Percentiles rank a stretch among this genome's conserved stretches.
phyloP scores from a whole-genome alignment of 2,888 invertebrate genomes.

The Polylopha cassiicola region DNA sequence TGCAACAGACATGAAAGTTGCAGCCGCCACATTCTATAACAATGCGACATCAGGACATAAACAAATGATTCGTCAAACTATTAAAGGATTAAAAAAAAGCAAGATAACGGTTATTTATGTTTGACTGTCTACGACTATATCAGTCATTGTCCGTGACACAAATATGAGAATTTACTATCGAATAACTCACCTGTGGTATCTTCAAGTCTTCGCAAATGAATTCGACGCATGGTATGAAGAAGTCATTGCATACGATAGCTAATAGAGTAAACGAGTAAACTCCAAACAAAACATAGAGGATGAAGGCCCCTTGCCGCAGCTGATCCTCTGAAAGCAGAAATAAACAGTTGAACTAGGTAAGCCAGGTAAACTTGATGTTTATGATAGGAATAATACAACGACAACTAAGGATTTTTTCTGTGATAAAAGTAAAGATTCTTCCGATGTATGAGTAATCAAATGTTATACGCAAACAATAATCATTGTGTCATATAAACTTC shows the following conservation, averaged over 20 bases:
- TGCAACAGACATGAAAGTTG: conserved; percentile 97
- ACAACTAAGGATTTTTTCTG: no score
- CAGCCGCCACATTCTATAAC: conserved; percentile 92
- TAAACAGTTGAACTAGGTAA: not conserved
- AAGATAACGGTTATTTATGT: not conserved
- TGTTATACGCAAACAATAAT: not conserved
- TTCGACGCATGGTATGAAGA: conserved; percentile 93
- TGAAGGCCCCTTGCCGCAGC: conserved; percentile 85
- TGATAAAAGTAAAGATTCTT: no score
- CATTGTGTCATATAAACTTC: not conserved
- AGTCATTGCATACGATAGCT: conserved; percentile 94
- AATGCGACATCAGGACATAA: not conserved
- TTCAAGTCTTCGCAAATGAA: conserved; percentile 88
- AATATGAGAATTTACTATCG: not conserved
- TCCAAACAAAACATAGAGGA: conserved; percentile 85
- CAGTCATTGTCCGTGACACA: not conserved
- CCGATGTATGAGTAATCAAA: no score
- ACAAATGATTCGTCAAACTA: not conserved
- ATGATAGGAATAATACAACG: no score
- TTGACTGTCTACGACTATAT: not conserved
- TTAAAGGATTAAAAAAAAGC: not conserved
- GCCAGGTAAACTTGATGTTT: conserved; percentile 1
- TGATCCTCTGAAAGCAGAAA: conserved; percentile 79
- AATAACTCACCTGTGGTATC: conserved; percentile 78
- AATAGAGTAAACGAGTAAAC: conserved; percentile 91